Conservation (phyloP, 2,888 invertebrate genomes). For the Abscondita cerata region DNA sequence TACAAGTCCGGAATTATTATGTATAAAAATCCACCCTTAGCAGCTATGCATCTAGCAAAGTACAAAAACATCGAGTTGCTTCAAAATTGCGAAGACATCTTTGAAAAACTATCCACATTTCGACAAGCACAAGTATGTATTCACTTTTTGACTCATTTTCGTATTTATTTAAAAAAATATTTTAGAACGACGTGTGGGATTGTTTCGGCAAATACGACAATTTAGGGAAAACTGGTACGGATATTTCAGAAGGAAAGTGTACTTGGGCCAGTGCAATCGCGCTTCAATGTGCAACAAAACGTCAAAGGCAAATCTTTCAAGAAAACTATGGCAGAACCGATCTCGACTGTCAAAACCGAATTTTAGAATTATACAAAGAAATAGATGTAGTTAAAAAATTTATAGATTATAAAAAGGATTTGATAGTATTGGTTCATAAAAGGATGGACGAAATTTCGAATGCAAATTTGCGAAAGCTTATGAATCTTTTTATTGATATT, state of each 20-base stretch:
- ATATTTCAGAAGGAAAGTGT: neutral
- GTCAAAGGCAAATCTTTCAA: neutral
- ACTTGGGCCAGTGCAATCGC: neutral
- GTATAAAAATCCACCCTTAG: neutral
- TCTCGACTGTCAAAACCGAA: neutral
- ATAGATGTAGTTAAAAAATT: too few relatives aligned
- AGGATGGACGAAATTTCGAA: too few relatives aligned
- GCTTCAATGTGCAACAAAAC: neutral
- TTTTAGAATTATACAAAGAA: neutral
- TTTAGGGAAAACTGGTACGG: neutral
- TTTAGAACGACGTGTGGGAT: constrained; percentile 4
- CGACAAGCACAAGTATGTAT: neutral
- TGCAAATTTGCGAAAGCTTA: too few relatives aligned
- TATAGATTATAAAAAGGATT: too few relatives aligned
- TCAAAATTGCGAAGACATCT: neutral
- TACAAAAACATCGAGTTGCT: neutral
- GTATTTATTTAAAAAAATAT: neutral
- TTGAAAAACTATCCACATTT: neutral
- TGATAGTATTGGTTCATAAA: too few relatives aligned
- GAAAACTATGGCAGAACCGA: neutral
- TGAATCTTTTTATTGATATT: too few relatives aligned
- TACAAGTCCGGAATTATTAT: neutral
- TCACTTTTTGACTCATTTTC: neutral
- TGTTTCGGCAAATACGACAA: neutral
- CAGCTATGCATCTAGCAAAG: neutral